These are phyloP conservation scores for Oxygymnocypris stewartii DNA, from an alignment of 2,113 vertebrate genomes.

Conservation along the genomic window DNA sequence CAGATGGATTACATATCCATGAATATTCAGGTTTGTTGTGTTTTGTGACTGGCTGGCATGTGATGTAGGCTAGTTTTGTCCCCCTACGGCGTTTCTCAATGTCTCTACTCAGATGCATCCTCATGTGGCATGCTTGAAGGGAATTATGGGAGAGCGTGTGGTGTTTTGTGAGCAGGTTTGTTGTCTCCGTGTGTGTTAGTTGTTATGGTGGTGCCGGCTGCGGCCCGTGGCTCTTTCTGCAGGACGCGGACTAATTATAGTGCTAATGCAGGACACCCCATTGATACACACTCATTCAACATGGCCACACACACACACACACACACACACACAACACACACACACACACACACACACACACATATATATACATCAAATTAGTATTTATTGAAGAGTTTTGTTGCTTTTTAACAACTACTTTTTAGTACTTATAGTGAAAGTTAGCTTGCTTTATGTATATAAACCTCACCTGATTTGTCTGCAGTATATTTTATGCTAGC, in stretches of 20 bases:
- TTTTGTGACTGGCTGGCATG: conserved; percentile 29
- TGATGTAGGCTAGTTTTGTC: conserved; percentile 31
- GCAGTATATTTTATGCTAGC: conserved; percentile 42
- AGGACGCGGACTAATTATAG: conserved; percentile 74
- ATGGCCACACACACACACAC: conserved; percentile 64
- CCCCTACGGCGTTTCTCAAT: conserved; percentile 31
- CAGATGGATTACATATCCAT: conserved; percentile 33
- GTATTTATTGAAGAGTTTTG: background rate
- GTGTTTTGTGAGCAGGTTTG: conserved; percentile 37
- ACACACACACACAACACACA: conserved; percentile 51
- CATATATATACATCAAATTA: background rate
- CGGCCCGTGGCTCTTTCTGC: conserved; percentile 68
- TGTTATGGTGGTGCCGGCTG: conserved; percentile 39
- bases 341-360: conserved; percentile 40
- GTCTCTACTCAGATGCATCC: conserved; percentile 37
- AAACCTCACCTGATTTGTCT: conserved; percentile 24
- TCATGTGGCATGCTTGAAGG: conserved; percentile 35
- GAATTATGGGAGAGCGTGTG: conserved; percentile 26
- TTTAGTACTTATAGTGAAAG: background rate
- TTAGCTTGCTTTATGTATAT: background rate
- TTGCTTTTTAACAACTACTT: background rate
- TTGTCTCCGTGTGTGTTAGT: conserved; percentile 34
- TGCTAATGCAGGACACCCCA: conserved; percentile 66
- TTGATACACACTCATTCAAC: conserved; percentile 73
- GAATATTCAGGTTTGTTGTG: conserved; percentile 33